These are phyloP conservation scores for Hippocampus mohnikei DNA, from an alignment of 2,113 vertebrate genomes.

Conservation along the genomic window DNA sequence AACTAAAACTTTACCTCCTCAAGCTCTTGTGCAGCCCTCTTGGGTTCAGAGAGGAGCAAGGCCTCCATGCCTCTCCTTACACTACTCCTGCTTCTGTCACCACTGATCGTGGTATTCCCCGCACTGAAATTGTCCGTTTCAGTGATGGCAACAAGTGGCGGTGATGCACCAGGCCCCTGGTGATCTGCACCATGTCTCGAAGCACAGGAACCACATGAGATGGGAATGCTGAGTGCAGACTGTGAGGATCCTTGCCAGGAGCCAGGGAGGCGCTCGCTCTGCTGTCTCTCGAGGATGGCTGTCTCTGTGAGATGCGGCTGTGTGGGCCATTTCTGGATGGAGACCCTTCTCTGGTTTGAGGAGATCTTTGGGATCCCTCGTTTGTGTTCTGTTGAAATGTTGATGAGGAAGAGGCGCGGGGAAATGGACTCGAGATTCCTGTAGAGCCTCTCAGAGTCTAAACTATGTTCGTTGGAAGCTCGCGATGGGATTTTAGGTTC, in stretches of 20 bases:
- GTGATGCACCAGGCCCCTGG: conserved; percentile 12
- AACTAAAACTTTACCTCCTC: conserved; percentile 43
- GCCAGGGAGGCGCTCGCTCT: conserved; percentile 45
- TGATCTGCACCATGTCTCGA: conserved; percentile 35
- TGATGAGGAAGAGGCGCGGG: conserved; percentile 42
- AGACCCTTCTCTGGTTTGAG: conserved; percentile 47
- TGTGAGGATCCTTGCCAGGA: conserved; percentile 61
- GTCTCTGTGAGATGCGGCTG: conserved; percentile 36
- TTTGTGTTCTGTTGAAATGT: conserved; percentile 35
- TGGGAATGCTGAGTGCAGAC: conserved; percentile 51
- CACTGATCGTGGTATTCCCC: conserved; percentile 14
- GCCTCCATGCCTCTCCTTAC: conserved; percentile 61
- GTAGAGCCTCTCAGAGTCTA: conserved; percentile 73
- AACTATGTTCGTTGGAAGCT: conserved; percentile 62
- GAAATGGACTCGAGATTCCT: conserved; percentile 71
- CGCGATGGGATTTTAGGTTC: conserved; percentile 65
- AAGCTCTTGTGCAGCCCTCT: conserved; percentile 55
- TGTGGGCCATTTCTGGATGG: conserved; percentile 46
- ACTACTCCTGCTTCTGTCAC: conserved; percentile 61
- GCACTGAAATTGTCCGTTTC: conserved; percentile 35
- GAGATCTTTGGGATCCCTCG: conserved; percentile 34
- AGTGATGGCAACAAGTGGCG: conserved; percentile 24
- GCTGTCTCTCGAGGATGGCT: conserved; percentile 45
- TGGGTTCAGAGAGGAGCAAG: conserved; percentile 63
- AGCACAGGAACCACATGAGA: conserved; percentile 45